Evolutionary conservation across 2,888 invertebrate genomes (phyloP), one percentile per base, ranked within the genome.

Genomic region (Acrobasis repandana): DNA sequence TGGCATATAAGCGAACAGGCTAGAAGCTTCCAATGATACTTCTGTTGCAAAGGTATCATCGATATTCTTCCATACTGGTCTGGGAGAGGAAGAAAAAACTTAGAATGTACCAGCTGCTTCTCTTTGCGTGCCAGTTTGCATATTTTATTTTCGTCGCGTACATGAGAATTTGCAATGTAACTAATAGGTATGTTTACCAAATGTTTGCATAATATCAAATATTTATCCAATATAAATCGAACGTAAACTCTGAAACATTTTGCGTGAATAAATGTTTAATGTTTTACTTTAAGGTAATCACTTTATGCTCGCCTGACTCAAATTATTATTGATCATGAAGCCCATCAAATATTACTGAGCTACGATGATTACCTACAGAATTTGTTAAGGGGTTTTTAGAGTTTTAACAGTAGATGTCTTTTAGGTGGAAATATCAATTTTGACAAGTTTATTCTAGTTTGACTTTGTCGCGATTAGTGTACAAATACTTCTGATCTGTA

Each of bases 271-370:
- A 43, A 43, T 43, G 43, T 43, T 43, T 43, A n/a, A 43, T 43
- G 43, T 43, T 43, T 43, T 43, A 43, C 43, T 43, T 43, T n/a
- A 43, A 20, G 3, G 49, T 20, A 28, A 50, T 50, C 14, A 20
- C 28, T 50, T 33, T 28, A 33, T 2, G 49, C 20, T n/a, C 20
- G 11, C n/a, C 28, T 28, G 1, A 50, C 50, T 50, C n/a, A 14
- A 50, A 50, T 50, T 50, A 50, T 50, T 50, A 50, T 50, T 14
- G 50, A 50, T 50, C 28, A 50, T 33, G 8, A 50, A 50, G n/a
- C 50, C n/a, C 28, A 50, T 50, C 28, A 28, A 50, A 50, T 50
- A 50, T 50, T 50, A 49, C 20, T 50, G 14, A 50, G 50, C 14
- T 20, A 11, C 20, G 3, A 50, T 50, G 33, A 50, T 50, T 33